These are phyloP conservation scores for Aleadryas rufinucha DNA, from an alignment of 2,113 vertebrate genomes.

Conservation along the genomic window DNA sequence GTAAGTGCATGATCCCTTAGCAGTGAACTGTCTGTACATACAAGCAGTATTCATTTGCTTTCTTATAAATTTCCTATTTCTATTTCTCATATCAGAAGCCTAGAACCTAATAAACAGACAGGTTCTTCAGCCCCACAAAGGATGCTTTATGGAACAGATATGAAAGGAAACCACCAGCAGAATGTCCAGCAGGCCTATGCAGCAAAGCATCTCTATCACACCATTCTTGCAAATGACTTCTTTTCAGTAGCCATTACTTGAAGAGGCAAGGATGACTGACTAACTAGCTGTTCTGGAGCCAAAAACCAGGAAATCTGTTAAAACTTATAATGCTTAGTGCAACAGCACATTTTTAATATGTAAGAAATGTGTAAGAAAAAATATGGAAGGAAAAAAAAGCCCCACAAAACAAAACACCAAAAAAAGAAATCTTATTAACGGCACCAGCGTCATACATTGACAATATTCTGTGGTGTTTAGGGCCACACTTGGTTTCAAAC, in stretches of 20 bases:
- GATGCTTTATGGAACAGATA: background rate
- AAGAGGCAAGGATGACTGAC: background rate
- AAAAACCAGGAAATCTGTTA: background rate
- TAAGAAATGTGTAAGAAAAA: background rate
- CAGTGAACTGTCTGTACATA: background rate
- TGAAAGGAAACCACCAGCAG: background rate
- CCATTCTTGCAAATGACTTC: rapidly evolving
- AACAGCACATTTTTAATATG: background rate
- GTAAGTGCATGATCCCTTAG: background rate
- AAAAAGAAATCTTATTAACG: background rate
- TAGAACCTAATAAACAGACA: background rate
- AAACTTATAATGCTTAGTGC: background rate
- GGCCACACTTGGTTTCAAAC: background rate
- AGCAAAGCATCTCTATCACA: background rate
- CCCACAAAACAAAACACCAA: background rate
- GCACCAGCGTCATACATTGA: background rate
- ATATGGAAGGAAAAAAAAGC: background rate
- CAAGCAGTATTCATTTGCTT: background rate
- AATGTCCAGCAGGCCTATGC: background rate
- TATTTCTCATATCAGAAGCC: background rate
- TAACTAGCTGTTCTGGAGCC: background rate
- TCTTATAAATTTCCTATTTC: background rate
- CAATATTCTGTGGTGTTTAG: background rate
- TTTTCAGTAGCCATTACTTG: background rate
- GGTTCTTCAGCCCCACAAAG: background rate